Evolutionary conservation across 2,797 vertebrate species (phyloP), one percentile per base, ranked within the genome.

Genomic region (Acanthis flammea): DNA sequence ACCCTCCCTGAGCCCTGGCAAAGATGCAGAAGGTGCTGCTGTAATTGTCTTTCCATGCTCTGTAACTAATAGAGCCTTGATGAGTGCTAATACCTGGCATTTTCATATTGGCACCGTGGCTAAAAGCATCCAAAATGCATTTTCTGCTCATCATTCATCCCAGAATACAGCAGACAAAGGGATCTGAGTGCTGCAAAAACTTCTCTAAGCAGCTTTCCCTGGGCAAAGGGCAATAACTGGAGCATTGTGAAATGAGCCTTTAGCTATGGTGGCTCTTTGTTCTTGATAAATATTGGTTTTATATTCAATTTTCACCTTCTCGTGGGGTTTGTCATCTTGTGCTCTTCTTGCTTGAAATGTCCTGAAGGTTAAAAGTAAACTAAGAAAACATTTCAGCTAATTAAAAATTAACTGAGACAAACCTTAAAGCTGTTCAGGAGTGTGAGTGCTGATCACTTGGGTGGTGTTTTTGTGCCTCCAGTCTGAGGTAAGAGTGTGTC

Each of bases 81-180:
- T 80, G 81, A 86, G 35, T 67, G 53, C 51, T 83, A 91, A 68
- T 94, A 91, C 87, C 81, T 92, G 82, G 19, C 45, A 58, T 93
- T 92, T 96, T 35, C 62, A 22, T 55, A 35, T 42, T 81, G 76
- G 89, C 90, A 58, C 84, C 3, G 2, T 55, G 62, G 79, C 87
- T 86, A 27, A 85, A 88, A 57, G 74, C 83, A 78, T 90, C 84
- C 91, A 66, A 33, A 93, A 73, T 57, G 51, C 60, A 21, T 89
- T 92, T 95, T 68, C 75, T 90, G 75, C 50, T 53, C 12, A 8
- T 67, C 45, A 6, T 58, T 95, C 48, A 54, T 85, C 86, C 48
- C 11, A 0, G 14, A 15, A 8, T 25, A 6, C 72, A 44, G 48
- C 54, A 87, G 86, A 75, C 71, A 80, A 68, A 91, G 61, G 72